These are phyloP conservation scores for Erebia epiphron DNA, from an alignment of 2,888 invertebrate species.

Conservation along the genomic window DNA sequence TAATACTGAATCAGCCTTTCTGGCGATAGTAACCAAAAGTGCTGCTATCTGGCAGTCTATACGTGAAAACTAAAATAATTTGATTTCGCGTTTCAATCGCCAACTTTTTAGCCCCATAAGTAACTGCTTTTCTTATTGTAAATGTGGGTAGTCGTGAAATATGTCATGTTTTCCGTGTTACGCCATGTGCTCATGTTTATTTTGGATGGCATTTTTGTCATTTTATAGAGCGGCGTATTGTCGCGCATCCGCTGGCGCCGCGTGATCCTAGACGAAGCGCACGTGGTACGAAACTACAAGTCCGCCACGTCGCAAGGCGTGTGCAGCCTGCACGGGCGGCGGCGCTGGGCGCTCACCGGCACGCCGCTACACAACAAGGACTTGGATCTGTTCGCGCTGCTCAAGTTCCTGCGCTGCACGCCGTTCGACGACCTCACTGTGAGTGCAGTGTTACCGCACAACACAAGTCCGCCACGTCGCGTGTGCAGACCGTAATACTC, in stretches of 20 bases:
- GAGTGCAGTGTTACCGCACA: neutral
- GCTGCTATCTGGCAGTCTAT: no score
- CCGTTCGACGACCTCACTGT: conserved; percentile 92
- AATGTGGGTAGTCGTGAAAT: no score
- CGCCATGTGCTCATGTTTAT: no score
- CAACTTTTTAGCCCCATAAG: neutral
- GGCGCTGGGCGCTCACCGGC: conserved; percentile 92
- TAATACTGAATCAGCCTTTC: no score
- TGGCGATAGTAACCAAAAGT: no score
- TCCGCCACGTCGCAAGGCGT: conserved; percentile 88
- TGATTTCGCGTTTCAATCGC: no score
- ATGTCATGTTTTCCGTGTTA: no score
- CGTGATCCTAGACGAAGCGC: conserved; percentile 96
- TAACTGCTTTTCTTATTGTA: neutral
- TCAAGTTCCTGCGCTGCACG: conserved; percentile 92
- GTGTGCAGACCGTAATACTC: conserved; percentile 80
- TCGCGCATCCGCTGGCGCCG: conserved; percentile 91
- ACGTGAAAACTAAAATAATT: no score
- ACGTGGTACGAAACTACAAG: conserved; percentile 94
- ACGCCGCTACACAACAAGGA: conserved; percentile 98
- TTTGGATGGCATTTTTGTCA: neutral
- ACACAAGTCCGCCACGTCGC: conserved; percentile 79
- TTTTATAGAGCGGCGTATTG: conserved; percentile 79
- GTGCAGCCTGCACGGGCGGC: conserved; percentile 82
- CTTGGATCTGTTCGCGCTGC: conserved; percentile 89